Evolutionary conservation across 2,797 vertebrate genomes (phyloP).

Genomic region (Lepilemur ruficaudatus): DNA sequence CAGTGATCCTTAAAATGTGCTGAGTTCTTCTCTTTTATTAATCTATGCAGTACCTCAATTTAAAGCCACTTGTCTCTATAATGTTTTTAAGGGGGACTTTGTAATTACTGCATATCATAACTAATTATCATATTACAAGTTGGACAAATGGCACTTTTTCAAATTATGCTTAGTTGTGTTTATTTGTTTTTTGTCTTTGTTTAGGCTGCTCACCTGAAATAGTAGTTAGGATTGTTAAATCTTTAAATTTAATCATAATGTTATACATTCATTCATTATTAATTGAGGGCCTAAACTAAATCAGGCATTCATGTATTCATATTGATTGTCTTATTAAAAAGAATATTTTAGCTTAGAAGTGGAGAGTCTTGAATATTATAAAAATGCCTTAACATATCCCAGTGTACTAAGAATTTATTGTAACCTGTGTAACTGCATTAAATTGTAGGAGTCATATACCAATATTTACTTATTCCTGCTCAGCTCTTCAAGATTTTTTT

Average conservation of each 20-base stretch:
- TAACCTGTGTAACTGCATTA: background rate
- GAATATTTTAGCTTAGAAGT: background rate
- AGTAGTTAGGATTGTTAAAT: background rate
- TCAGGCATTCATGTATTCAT: background rate
- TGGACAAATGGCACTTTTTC: background rate
- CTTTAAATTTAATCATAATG: background rate
- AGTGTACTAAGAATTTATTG: background rate
- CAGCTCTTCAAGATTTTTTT: background rate
- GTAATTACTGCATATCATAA: background rate
- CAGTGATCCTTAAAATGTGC: background rate
- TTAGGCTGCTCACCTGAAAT: background rate
- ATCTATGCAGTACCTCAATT: background rate
- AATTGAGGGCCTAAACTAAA: background rate
- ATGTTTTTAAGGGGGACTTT: background rate
- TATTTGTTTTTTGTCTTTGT: background rate
- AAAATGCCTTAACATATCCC: background rate
- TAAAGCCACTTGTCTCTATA: background rate
- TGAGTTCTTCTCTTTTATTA: slow-evolving; percentile 1
- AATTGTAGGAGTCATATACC: background rate
- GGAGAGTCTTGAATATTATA: background rate
- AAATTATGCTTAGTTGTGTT: background rate
- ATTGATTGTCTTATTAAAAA: background rate
- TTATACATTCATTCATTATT: background rate
- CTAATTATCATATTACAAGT: background rate
- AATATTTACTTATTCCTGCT: background rate